Base-by-base conservation (phyloP, 1,140 invertebrate species). In the Luehdorfia chinensis region DNA sequence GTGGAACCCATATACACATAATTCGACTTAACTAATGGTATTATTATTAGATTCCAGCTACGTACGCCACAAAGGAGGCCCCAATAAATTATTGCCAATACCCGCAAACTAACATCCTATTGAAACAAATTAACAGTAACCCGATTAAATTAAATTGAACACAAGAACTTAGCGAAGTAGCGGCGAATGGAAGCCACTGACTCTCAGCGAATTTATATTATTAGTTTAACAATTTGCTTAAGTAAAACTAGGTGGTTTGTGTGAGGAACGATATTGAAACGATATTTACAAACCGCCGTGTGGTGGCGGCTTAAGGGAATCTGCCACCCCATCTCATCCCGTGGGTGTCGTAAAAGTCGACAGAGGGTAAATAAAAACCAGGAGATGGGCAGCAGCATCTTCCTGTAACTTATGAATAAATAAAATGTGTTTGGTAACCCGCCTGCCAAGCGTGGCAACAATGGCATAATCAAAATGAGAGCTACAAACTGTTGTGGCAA, bases 91-190 rank as follows among this genome's bases (percentile, higher is more conserved):
- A 63, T 55, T 55, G 47, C 37, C 37, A 27, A 43, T 43, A 30
- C 13, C 39, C 39, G 15, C 39, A 43, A 18, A 53, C 50, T 27
- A 49, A 50, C 50, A 37, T 47, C 12, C 30, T 44, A 64, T 59
- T 55, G 50, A 32, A 62, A 60, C 59, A 54, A 62, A 69, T 66
- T 69, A 62, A 55, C 58, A 30, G 49, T 47, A 55, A 53, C 32
- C 55, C 34, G 55, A 54, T 59, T 50, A 62, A 66, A 69, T 66
- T 69, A 58, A 65, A 66, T 59, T 53, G 47, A 59, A 68, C 44
- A 50, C 47, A 34, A 34, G 53, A 58, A 60, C 39, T 59, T 52
- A n/a, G n/a, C n/a, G n/a, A n/a, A n/a, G n/a, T n/a, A n/a, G n/a
- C 31, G 55, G 34, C 36, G 52, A 52, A 54, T 57, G 37, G 49